Evolutionary conservation across 2,113 vertebrate species (phyloP).

Genomic region (Platysteira castanea): DNA sequence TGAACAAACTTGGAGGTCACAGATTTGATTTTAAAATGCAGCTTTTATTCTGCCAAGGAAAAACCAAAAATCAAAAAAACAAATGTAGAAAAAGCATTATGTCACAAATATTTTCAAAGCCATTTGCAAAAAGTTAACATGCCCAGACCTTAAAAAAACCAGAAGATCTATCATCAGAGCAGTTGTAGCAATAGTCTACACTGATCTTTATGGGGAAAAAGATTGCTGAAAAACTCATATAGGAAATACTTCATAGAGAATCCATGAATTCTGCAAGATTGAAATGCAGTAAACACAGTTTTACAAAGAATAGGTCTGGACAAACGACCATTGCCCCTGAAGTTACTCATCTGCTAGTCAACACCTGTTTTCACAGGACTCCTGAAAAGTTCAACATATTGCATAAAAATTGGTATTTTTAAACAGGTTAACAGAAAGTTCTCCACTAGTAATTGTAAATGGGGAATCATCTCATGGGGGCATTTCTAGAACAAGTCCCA

Average conservation of each 20-base stretch:
- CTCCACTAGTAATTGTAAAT: background rate
- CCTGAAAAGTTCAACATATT: background rate
- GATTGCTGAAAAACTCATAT: background rate
- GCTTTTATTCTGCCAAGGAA: background rate
- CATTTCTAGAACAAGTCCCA: conserved; percentile 31
- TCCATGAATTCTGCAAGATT: background rate
- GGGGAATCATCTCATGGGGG: background rate
- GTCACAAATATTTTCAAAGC: background rate
- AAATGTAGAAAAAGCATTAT: background rate
- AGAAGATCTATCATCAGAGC: background rate
- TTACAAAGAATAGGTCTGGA: background rate
- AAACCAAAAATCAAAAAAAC: background rate
- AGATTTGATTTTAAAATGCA: background rate
- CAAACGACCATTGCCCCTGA: background rate
- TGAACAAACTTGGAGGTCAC: background rate
- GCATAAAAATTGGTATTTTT: background rate
- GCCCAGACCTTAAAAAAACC: background rate
- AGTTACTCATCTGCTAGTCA: background rate
- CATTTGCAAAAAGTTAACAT: background rate
- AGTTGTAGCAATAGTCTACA: background rate
- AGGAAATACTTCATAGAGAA: background rate
- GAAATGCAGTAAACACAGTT: background rate
- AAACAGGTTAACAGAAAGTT: background rate
- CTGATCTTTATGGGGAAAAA: rapidly evolving
- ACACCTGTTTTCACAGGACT: background rate